A percentile compares a stretch with the other conserved stretches of the same genome.
phyloP scores from a whole-genome alignment of 35 echinoderm and acorn worm genomes.

The Lytechinus variegatus region DNA sequence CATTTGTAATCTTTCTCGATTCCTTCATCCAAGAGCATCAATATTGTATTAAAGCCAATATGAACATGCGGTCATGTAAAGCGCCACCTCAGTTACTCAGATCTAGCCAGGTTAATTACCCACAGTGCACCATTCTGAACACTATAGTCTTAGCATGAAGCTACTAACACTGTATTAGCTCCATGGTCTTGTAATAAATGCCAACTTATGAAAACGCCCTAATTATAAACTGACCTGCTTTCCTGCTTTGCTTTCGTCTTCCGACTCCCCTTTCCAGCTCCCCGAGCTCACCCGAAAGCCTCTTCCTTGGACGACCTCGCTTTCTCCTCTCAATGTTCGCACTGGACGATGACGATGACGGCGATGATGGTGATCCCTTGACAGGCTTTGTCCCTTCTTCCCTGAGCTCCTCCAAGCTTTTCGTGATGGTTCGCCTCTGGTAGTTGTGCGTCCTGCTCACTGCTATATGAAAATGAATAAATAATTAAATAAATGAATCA shows the following conservation, averaged over 20 bases:
- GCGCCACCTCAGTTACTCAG: too few species aligned
- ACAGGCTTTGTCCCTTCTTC: neutral
- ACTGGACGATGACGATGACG: neutral
- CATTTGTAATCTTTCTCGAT: too few species aligned
- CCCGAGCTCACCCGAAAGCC: neutral
- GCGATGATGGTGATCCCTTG: neutral
- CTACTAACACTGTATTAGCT: too few species aligned
- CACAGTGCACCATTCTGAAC: too few species aligned
- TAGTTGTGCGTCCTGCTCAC: slow-evolving; percentile 57
- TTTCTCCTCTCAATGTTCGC: slow-evolving; percentile 45
- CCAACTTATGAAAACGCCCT: neutral
- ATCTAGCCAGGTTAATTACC: too few species aligned
- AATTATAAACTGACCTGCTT: slow-evolving; percentile 41
- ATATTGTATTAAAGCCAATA: too few species aligned
- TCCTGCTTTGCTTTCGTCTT: slow-evolving; percentile 30
- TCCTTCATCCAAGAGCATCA: too few species aligned
- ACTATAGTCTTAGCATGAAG: too few species aligned
- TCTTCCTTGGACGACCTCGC: slow-evolving; percentile 63
- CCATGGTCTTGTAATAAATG: too few species aligned
- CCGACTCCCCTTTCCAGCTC: slow-evolving; percentile 47
- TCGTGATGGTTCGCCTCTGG: slow-evolving; percentile 52
- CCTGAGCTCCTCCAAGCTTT: slow-evolving; percentile 26
- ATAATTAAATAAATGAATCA: too few species aligned
- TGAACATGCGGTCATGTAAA: too few species aligned
- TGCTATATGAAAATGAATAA: neutral